phyloP scores from a whole-genome alignment of 2,113 vertebrate genomes.

The Uria lomvia region DNA sequence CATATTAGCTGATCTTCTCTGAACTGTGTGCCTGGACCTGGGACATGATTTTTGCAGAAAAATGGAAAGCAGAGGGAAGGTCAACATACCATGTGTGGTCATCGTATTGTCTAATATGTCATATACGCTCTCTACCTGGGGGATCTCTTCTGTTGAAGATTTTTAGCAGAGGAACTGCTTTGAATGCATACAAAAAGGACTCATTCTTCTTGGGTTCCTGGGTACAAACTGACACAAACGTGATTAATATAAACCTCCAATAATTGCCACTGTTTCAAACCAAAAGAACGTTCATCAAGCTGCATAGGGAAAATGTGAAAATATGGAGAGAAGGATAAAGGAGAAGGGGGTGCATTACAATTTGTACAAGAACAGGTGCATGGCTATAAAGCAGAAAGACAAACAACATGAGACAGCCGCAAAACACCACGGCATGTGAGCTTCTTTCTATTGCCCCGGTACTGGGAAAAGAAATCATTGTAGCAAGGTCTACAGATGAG shows the following conservation, averaged over 20 bases:
- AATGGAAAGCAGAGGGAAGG: background rate
- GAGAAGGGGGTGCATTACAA: background rate
- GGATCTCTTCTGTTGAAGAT: background rate
- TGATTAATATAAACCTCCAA: background rate
- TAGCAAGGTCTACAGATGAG: background rate
- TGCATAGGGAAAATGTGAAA: background rate
- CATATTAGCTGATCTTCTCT: background rate
- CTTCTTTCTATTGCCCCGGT: background rate
- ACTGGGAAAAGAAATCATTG: background rate
- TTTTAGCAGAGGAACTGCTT: background rate
- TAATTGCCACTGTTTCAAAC: background rate
- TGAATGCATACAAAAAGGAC: background rate
- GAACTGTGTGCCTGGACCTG: background rate
- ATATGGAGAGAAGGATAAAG: background rate
- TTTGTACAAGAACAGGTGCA: background rate
- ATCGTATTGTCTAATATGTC: background rate
- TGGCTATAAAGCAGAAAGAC: background rate
- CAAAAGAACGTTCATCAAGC: background rate
- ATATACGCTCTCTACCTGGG: background rate
- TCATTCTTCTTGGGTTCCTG: background rate
- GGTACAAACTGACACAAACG: background rate
- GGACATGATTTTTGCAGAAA: background rate
- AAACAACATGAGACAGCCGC: background rate
- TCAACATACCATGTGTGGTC: background rate
- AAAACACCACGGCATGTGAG: background rate